These are phyloP conservation scores for Meriones unguiculatus DNA, from an alignment of 2,113 vertebrate species.

Conservation along the genomic window DNA sequence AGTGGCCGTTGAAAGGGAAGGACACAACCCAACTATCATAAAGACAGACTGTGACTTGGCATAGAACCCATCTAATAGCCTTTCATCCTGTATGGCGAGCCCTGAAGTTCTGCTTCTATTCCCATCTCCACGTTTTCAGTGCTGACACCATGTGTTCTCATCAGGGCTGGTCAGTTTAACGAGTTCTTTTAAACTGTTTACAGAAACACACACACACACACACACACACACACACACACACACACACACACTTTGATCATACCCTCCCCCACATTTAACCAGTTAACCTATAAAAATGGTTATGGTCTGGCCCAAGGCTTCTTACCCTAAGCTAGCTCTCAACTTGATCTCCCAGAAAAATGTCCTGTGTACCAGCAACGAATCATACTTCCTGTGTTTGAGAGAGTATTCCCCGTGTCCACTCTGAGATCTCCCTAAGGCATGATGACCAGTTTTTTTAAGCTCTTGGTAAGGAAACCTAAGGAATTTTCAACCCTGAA, in stretches of 20 bases:
- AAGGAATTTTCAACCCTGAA: not conserved
- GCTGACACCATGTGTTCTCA: rapidly evolving
- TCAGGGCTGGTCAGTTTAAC: not conserved
- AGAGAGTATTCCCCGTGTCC: not conserved
- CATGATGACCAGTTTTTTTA: not conserved
- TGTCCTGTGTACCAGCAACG: not conserved
- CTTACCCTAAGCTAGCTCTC: not conserved
- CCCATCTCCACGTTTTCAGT: not conserved
- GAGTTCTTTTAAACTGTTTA: not conserved
- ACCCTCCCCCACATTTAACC: not conserved
- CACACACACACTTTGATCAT: not conserved
- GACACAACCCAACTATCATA: rapidly evolving
- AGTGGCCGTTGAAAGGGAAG: not conserved
- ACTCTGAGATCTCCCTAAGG: not conserved
- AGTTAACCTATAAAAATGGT: not conserved
- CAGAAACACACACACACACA: not conserved
- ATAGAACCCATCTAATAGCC: not conserved
- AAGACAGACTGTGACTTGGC: not conserved
- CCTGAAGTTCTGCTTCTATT: not conserved
- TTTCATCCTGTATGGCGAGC: not conserved
- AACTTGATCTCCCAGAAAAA: not conserved
- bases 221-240: not conserved
- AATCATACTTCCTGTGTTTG: not conserved
- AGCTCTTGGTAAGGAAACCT: not conserved
- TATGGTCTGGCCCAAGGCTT: not conserved